Conservation (phyloP, 1,140 invertebrate species). For the Heliothis subflexa region DNA sequence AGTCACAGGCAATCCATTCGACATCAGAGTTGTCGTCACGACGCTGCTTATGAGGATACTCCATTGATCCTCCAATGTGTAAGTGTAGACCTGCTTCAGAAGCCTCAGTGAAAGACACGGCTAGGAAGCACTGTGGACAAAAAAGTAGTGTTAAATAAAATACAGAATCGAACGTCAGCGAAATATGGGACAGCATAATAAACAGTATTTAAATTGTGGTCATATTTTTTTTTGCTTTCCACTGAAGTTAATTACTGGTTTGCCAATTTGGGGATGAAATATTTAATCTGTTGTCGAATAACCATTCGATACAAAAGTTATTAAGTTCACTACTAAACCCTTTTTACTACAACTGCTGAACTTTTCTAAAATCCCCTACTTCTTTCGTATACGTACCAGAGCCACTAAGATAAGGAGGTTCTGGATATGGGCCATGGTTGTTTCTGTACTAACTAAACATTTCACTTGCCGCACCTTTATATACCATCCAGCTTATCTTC, state of each 20-base stretch:
- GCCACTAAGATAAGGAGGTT: not conserved
- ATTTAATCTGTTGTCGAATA: too few species aligned
- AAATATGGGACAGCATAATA: not conserved
- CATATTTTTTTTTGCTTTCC: not conserved
- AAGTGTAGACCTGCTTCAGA: not conserved
- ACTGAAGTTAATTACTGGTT: too few species aligned
- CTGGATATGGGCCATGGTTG: slow-evolving; percentile 1
- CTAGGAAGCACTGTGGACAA: not conserved
- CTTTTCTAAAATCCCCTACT: not conserved
- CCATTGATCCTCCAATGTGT: not conserved
- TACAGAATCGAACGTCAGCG: not conserved
- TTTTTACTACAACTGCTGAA: not conserved
- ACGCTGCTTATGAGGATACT: not conserved
- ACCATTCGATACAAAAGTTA: too few species aligned
- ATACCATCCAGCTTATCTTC: slow-evolving; percentile 8
- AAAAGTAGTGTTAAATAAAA: not conserved
- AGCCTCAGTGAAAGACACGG: not conserved
- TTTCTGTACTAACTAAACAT: not conserved
- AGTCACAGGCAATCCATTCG: slow-evolving; percentile 64
- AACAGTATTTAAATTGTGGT: too few species aligned
- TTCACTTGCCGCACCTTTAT: not conserved
- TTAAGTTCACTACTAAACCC: not conserved
- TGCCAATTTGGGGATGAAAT: too few species aligned
- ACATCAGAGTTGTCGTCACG: not conserved
- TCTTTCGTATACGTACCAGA: not conserved